Evolutionary conservation across 2,797 vertebrate genomes (phyloP).

Genomic region (Cyprinodon diabolis): DNA sequence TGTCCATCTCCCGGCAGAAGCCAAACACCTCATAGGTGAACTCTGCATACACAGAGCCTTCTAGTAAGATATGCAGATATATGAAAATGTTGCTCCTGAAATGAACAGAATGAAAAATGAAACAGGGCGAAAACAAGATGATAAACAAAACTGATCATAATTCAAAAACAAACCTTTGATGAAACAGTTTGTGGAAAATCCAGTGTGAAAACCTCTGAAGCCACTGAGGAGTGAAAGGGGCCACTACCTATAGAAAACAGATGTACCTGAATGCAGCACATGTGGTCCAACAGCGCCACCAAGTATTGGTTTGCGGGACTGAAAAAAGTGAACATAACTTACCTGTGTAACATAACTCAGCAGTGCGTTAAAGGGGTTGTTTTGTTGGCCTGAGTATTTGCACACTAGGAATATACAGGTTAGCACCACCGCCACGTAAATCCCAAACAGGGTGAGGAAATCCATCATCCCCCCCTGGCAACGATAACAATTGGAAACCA

Average conservation of each 20-base stretch:
- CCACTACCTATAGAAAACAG: slow-evolving; percentile 72
- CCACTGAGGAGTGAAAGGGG: slow-evolving; percentile 80
- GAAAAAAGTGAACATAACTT: slow-evolving; percentile 6
- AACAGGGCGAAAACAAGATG: neutral
- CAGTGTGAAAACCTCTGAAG: slow-evolving; percentile 74
- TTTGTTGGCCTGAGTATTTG: slow-evolving; percentile 77
- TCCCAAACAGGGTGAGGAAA: slow-evolving; percentile 87
- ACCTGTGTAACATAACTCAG: slow-evolving; percentile 65
- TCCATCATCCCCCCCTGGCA: slow-evolving; percentile 84
- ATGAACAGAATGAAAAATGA: slow-evolving; percentile 16
- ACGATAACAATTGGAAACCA: slow-evolving; percentile 16
- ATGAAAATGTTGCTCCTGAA: slow-evolving; percentile 87
- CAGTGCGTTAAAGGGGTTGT: slow-evolving; percentile 65
- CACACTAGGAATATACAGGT: slow-evolving; percentile 76
- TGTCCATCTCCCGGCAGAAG: slow-evolving; percentile 90
- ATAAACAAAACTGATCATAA: neutral
- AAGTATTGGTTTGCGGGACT: slow-evolving; percentile 1
- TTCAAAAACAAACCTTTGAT: slow-evolving; percentile 83
- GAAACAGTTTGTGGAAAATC: slow-evolving; percentile 84
- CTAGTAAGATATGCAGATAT: slow-evolving; percentile 85
- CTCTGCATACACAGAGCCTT: slow-evolving; percentile 86
- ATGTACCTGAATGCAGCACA: neutral
- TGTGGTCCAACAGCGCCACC: slow-evolving; percentile 32
- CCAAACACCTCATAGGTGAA: slow-evolving; percentile 90
- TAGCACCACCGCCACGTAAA: slow-evolving; percentile 84